Conservation (phyloP, 2,888 invertebrate species). For the Lochmaea crataegi region DNA sequence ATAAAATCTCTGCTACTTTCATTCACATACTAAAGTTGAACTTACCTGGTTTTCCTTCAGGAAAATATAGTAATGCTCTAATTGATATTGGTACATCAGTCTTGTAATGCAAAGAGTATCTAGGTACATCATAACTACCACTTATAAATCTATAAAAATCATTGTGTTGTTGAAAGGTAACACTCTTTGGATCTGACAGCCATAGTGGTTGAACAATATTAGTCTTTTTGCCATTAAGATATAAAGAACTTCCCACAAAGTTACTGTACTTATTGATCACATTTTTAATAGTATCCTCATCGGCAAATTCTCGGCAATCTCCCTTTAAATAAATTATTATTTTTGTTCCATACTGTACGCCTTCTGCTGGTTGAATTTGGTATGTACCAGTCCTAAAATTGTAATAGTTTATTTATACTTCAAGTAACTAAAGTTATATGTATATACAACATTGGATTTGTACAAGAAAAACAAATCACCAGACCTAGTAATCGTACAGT, state of each 20-base stretch:
- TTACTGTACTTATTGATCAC: constrained; percentile 97
- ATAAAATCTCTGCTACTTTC: background rate
- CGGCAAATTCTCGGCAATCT: constrained; percentile 89
- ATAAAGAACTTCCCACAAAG: constrained; percentile 94
- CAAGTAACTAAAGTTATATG: background rate
- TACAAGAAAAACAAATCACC: too few species aligned
- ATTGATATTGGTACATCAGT: constrained; percentile 94
- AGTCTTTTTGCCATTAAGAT: constrained; percentile 87
- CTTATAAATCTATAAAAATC: constrained; percentile 93
- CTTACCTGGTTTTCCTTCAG: constrained; percentile 78
- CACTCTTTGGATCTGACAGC: constrained; percentile 91
- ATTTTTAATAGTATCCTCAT: constrained; percentile 84
- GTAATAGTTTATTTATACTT: constrained; percentile 11
- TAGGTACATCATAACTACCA: constrained; percentile 87
- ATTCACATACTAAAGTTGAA: background rate
- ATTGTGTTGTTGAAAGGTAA: constrained; percentile 86
- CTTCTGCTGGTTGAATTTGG: constrained; percentile 88
- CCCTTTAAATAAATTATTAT: constrained; percentile 90
- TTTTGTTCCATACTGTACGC: constrained; percentile 90
- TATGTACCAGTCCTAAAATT: constrained; percentile 82
- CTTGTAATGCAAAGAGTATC: constrained; percentile 92
- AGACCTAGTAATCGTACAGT: too few species aligned
- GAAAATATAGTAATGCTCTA: constrained; percentile 90
- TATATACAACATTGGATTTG: too few species aligned
- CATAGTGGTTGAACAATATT: constrained; percentile 94